Base-by-base conservation (phyloP, 2,888 invertebrate genomes). In the Brachynemurus nebulosus region DNA sequence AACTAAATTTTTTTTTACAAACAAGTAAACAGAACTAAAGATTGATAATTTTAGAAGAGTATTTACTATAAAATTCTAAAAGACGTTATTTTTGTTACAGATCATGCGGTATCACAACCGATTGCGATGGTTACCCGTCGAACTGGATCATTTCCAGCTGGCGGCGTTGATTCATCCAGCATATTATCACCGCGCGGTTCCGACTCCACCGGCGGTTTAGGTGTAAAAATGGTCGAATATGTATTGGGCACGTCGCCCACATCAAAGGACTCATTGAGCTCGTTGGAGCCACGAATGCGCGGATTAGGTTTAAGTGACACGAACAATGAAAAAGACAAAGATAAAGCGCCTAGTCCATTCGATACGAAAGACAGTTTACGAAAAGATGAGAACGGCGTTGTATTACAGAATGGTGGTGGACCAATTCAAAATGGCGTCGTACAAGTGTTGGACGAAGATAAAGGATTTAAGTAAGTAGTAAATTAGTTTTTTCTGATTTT, bases 141-240 rank as follows among this genome's bases (percentile, higher is more conserved):
- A 2, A 40, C 40, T 17, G 40, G 42, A 14, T 72, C 76, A 40
- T 71, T 77, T 66, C 75, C 76, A 54, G 71, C 78, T 52, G 73
- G 73, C 36, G 74, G 71, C 44, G 73, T 65, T 56, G 61, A 68
- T 60, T 59, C 67, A 51, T 62, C 71, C 60, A 67, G 68, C 63
- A 72, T 80, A 56, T 70, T 76, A 54, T 86, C 86, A 38, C 88
- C 90, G 37, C 75, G 89, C 50, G 64, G 66, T 34, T 71, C 72
- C 55, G 88, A 92, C 64, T 88, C 92, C 53, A 88, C 89, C 48
- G 77, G 80, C 51, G 91, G 91, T 36, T 78, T 95, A 53, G 92
- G 91, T 53, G 90, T 93, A 54, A 95, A 95, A 73, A 96, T 96
- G 92, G 96, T 95, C 44, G 96, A 97, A 68, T 96, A 95, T 65